Percentiles rank a stretch among this genome's conserved stretches.
phyloP scores from a whole-genome alignment of 1,140 invertebrate genomes.

The Orius laevigatus region DNA sequence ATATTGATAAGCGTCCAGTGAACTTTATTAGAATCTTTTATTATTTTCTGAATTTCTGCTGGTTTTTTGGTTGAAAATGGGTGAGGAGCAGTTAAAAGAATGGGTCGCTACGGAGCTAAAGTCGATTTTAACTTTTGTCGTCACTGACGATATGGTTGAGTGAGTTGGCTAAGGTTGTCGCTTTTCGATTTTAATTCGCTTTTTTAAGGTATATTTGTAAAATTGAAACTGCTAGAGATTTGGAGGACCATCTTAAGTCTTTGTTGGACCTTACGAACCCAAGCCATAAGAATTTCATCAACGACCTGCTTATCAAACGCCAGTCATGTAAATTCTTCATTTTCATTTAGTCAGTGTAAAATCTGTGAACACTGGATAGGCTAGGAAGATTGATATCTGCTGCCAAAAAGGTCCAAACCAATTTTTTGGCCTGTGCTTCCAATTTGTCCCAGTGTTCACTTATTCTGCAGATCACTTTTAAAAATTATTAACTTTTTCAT shows the following conservation, averaged over 20 bases:
- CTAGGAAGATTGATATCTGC: not conserved
- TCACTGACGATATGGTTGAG: too few relatives aligned
- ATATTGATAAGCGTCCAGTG: too few relatives aligned
- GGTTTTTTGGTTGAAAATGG: too few relatives aligned
- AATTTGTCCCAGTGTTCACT: not conserved
- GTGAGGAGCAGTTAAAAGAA: too few relatives aligned
- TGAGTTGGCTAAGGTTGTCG: too few relatives aligned
- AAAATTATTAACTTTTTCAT: not conserved
- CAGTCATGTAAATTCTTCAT: constrained; percentile 11
- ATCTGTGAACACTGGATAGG: not conserved
- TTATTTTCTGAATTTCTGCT: too few relatives aligned
- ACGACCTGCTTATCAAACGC: constrained; percentile 30
- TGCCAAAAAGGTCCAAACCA: not conserved
- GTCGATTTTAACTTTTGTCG: too few relatives aligned
- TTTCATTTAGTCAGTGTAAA: constrained; percentile 8
- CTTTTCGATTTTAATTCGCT: not conserved
- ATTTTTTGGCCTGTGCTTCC: not conserved
- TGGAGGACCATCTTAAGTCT: constrained; percentile 50
- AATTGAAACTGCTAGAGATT: constrained; percentile 44
- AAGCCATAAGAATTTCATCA: constrained; percentile 44
- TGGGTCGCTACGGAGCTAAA: too few relatives aligned
- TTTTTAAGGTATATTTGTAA: constrained; percentile 36
- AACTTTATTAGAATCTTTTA: too few relatives aligned
- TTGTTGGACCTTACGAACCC: constrained; percentile 43
- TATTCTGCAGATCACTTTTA: not conserved